Evolutionary conservation across 2,113 vertebrate genomes (phyloP), one percentile per base, ranked within the genome.

Genomic region (Nerophis ophidion): DNA sequence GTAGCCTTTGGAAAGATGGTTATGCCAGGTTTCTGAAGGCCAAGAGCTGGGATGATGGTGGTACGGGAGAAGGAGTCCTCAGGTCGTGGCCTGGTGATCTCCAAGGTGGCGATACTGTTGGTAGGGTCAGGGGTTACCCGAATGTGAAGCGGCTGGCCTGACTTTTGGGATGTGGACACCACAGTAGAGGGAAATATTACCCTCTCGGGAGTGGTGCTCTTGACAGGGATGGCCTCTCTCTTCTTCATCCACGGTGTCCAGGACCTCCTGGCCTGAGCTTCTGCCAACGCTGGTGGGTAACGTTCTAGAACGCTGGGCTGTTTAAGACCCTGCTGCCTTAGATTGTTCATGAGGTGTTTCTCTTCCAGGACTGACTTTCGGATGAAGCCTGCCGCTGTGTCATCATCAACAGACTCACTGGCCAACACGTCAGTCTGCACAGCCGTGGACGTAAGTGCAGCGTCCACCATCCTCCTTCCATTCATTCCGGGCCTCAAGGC

Each of bases 1-100:
- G 88, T 87, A 34, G 93, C 86, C 55, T 92, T 93, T 0, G 97
- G 97, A 71, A 96, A 92, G 13, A 98, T 99, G 44, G 96, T 98
- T 76, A 99, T 98, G 45, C 92, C 88, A 44, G 97, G 95, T 50
- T 92, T 96, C 76, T 97, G 95, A 38, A 88, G 90, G 34, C 97
- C 95, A 16, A 96, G 84, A 11, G 95, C 96, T 1, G 96, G 95
- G 83, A 99, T 95, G 76, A 98, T 93, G 6, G 95, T 93, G 61
- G 95, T 92, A 66, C 91, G 97, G 44, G 95, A 96, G 81, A 97
- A 98, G 78, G 98, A 97, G 35, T 99, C 95, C 47, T 96, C 93
- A 0, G 92, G 88, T 0, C 90, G 87, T 5, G 95, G 94, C 55
- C 95, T 93, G 7, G 92, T 96, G 83, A 99, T 98, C 84, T 99